These are phyloP conservation scores for Nomada fucata DNA, from an alignment of 2,888 invertebrate species.

Conservation along the genomic window DNA sequence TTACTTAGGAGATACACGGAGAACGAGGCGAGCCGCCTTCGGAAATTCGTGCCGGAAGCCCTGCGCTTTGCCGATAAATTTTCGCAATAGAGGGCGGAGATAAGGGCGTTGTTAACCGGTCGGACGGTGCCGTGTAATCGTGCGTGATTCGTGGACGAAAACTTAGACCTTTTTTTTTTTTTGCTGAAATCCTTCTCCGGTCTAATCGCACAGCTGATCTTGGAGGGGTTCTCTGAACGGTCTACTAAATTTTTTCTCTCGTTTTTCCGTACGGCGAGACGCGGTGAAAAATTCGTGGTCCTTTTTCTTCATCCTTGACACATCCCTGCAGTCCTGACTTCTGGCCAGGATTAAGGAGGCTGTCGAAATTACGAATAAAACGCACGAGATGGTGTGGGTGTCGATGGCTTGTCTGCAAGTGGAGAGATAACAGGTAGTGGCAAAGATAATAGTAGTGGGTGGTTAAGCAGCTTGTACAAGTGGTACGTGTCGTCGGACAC, in stretches of 20 bases:
- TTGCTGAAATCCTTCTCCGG: constrained; percentile 41
- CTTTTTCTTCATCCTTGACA: neutral
- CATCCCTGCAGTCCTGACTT: neutral
- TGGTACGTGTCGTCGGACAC: neutral
- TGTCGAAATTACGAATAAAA: too few species aligned
- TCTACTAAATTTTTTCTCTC: neutral
- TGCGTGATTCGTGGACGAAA: constrained; percentile 67
- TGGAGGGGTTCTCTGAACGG: neutral
- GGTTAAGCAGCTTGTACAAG: constrained; percentile 6
- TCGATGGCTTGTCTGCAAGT: neutral
- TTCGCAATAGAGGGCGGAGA: constrained; percentile 62
- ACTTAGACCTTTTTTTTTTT: constrained; percentile 55
- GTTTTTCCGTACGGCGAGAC: neutral
- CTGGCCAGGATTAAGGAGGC: too few species aligned
- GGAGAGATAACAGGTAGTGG: constrained; percentile 2
- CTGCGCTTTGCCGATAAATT: constrained; percentile 69
- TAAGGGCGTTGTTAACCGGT: constrained; percentile 66
- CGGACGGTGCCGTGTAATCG: constrained; percentile 66
- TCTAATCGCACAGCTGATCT: constrained; percentile 33
- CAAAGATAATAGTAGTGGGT: neutral
- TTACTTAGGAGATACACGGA: constrained; percentile 62
- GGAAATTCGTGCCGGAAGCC: constrained; percentile 71
- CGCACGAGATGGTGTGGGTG: neutral
- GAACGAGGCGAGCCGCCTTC: constrained; percentile 50
- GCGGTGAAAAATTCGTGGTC: neutral